These are phyloP conservation scores for Tragopan temminckii DNA, from an alignment of 2,797 vertebrate genomes.

Conservation along the genomic window DNA sequence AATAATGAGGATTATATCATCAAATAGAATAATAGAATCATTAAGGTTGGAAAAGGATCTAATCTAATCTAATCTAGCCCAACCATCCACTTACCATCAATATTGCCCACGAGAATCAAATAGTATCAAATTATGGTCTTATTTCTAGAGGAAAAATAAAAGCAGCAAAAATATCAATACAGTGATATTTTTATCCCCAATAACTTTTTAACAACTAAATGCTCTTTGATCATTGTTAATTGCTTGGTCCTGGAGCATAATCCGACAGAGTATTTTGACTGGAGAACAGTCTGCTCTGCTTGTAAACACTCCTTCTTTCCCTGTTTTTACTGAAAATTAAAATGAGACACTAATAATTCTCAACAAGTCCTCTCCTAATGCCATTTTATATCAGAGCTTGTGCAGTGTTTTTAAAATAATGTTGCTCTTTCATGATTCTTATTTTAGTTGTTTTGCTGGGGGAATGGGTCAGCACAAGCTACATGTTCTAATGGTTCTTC, in stretches of 20 bases:
- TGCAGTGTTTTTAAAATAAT: slow-evolving; percentile 14
- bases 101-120: neutral
- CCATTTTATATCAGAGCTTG: neutral
- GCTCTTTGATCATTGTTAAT: slow-evolving; percentile 52
- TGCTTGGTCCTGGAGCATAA: slow-evolving; percentile 25
- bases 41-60: too few relatives aligned
- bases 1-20: neutral
- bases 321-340: slow-evolving; percentile 26
- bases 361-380: neutral
- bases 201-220: neutral
- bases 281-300: neutral
- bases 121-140: neutral
- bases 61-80: too few relatives aligned
- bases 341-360: neutral
- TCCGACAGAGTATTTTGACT: slow-evolving; percentile 31
- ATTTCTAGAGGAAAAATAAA: neutral
- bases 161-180: neutral
- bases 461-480: neutral
- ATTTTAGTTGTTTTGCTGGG: slow-evolving; percentile 8
- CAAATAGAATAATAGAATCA: neutral
- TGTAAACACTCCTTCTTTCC: slow-evolving; percentile 30
- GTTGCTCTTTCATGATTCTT: neutral
- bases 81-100: too few relatives aligned
- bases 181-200: slow-evolving; percentile 31
- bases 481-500: neutral